These are phyloP conservation scores for Mormyrops attenuatus DNA, from an alignment of 2,797 vertebrate species.

Conservation along the genomic window DNA sequence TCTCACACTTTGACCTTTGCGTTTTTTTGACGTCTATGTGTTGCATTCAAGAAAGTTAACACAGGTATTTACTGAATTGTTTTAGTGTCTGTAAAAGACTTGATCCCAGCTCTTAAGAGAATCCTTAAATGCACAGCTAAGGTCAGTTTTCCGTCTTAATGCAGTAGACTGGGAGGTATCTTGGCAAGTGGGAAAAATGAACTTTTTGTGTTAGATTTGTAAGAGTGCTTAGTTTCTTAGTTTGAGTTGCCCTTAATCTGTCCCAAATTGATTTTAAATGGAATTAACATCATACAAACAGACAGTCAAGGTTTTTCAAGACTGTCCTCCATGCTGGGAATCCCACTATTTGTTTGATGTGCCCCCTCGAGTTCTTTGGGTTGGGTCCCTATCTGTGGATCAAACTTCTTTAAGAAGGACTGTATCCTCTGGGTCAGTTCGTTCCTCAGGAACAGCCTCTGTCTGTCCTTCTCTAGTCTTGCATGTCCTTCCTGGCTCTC, in stretches of 20 bases:
- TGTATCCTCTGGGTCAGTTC: slow-evolving; percentile 53
- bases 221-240: background rate
- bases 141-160: background rate
- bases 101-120: background rate
- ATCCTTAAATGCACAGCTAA: background rate
- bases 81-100: background rate
- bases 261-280: background rate
- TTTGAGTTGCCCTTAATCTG: background rate
- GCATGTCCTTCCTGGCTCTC: slow-evolving; percentile 41
- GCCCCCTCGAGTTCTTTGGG: background rate
- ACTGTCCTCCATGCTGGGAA: background rate
- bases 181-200: background rate
- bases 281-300: background rate
- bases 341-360: background rate
- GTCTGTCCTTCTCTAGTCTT: slow-evolving; percentile 45
- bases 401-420: slow-evolving; percentile 46
- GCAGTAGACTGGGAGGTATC: background rate
- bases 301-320: background rate
- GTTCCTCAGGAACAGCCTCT: slow-evolving; percentile 47
- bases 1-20: background rate
- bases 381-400: background rate
- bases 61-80: background rate
- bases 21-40: background rate
- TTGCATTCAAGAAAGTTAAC: background rate
- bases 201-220: background rate